Conservation (phyloP, 2,888 invertebrate genomes). For the Caenorhabditis virilis region DNA sequence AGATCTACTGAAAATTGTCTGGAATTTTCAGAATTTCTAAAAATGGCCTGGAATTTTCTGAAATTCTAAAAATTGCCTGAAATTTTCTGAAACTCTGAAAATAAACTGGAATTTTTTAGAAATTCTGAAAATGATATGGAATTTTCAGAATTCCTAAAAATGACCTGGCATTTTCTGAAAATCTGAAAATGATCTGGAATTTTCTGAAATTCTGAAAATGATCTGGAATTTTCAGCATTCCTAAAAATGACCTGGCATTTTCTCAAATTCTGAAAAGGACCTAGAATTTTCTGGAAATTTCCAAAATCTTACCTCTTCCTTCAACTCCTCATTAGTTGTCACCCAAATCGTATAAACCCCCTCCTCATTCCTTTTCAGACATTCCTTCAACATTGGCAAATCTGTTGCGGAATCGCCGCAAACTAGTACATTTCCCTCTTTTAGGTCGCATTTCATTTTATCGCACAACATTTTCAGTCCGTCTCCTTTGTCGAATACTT, state of each 20-base stretch:
- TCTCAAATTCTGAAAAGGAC: neutral
- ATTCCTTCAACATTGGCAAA: slow-evolving; percentile 66
- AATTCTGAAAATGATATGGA: too few species aligned
- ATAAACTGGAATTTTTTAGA: too few species aligned
- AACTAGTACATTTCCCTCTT: slow-evolving; percentile 66
- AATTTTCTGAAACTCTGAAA: too few species aligned
- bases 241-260: slow-evolving; percentile 1
- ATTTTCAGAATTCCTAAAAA: too few species aligned
- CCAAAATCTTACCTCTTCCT: slow-evolving; percentile 51
- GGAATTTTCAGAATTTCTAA: too few species aligned
- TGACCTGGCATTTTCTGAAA: neutral
- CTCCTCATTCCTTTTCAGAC: slow-evolving; percentile 57
- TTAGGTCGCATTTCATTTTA: slow-evolving; percentile 22
- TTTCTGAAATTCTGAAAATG: too few species aligned
- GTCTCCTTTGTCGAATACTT: slow-evolving; percentile 67
- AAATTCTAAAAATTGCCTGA: too few species aligned
- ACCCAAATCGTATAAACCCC: slow-evolving; percentile 68
- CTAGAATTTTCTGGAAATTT: too few species aligned
- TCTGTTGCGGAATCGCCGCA: slow-evolving; percentile 68
- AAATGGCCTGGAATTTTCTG: too few species aligned
- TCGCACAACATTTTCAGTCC: slow-evolving; percentile 64
- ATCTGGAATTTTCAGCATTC: too few species aligned
- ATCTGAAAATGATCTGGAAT: neutral
- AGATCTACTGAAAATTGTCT: too few species aligned
- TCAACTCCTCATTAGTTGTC: slow-evolving; percentile 50